Evolutionary conservation across 1,140 invertebrate species (phyloP).

Genomic region (Melitaea cinxia): DNA sequence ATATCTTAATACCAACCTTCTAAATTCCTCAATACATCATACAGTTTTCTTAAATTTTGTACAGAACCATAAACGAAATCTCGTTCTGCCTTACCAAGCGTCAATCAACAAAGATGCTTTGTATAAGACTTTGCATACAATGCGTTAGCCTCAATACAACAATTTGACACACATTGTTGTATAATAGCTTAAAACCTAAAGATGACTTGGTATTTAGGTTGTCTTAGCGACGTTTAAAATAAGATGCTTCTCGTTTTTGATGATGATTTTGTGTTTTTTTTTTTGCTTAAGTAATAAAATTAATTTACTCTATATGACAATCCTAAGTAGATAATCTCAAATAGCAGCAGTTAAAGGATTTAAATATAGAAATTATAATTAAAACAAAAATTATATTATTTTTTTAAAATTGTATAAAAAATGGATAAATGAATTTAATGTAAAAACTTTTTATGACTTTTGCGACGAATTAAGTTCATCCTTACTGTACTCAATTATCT

Average conservation of each 20-base stretch:
- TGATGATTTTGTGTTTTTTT: background rate
- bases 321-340: too few species aligned
- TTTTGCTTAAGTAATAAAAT: too few species aligned
- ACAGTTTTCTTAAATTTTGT: background rate
- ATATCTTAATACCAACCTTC: too few species aligned
- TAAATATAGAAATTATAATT: too few species aligned
- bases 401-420: too few species aligned
- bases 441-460: too few species aligned
- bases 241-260: background rate
- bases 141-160: background rate
- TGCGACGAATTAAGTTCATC: too few species aligned
- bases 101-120: slow-evolving; percentile 1
- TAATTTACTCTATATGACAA: too few species aligned
- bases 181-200: slow-evolving; percentile 1
- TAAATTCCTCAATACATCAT: background rate
- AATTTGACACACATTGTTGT: slow-evolving; percentile 12
- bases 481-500: too few species aligned
- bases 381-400: too few species aligned
- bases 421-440: too few species aligned
- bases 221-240: background rate
- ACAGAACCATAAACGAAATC: background rate
- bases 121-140: slow-evolving; percentile 9
- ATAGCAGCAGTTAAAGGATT: too few species aligned
- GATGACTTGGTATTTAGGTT: background rate
- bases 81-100: background rate